These are phyloP conservation scores for Leptestheria dahalacensis DNA, from an alignment of 1,140 invertebrate species.

Conservation along the genomic window DNA sequence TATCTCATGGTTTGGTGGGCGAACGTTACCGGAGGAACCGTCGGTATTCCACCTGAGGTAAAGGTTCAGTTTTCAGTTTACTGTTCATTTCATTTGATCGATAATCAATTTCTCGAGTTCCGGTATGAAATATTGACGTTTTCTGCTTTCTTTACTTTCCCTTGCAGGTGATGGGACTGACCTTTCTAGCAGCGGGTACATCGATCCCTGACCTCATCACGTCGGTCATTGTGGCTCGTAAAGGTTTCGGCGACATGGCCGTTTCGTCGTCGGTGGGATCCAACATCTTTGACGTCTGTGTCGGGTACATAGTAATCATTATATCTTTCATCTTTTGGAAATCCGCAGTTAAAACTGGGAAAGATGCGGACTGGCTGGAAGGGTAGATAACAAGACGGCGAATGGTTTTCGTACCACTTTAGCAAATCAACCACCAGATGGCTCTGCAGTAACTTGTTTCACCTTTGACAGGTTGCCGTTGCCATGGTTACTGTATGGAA, in stretches of 20 bases:
- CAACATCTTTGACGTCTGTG: constrained; percentile 96
- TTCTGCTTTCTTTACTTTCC: constrained; percentile 13
- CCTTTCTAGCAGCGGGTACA: constrained; percentile 85
- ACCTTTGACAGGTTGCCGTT: constrained; percentile 61
- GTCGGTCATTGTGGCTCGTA: constrained; percentile 86
- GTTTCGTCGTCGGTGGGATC: constrained; percentile 96
- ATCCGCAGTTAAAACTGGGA: too few relatives aligned
- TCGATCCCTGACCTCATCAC: constrained; percentile 95
- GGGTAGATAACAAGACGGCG: too few relatives aligned
- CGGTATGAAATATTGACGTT: neutral
- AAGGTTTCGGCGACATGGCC: constrained; percentile 96
- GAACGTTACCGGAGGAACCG: constrained; percentile 68
- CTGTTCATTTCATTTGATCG: too few relatives aligned
- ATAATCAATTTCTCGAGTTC: too few relatives aligned
- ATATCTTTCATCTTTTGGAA: neutral
- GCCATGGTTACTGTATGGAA: constrained; percentile 83
- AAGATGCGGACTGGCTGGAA: too few relatives aligned
- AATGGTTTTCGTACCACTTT: too few relatives aligned
- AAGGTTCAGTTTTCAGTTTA: constrained; percentile 24
- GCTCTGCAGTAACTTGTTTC: constrained; percentile 19
- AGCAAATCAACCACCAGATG: neutral
- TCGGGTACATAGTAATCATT: constrained; percentile 51
- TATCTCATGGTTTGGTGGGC: constrained; percentile 97
- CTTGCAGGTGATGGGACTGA: constrained; percentile 70
- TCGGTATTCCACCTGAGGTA: constrained; percentile 69